Percentiles rank a stretch among this genome's conserved stretches.
These are phyloP conservation scores for Osmoderma eremita DNA, from an alignment of 2,888 invertebrate species.

Conservation along the genomic window DNA sequence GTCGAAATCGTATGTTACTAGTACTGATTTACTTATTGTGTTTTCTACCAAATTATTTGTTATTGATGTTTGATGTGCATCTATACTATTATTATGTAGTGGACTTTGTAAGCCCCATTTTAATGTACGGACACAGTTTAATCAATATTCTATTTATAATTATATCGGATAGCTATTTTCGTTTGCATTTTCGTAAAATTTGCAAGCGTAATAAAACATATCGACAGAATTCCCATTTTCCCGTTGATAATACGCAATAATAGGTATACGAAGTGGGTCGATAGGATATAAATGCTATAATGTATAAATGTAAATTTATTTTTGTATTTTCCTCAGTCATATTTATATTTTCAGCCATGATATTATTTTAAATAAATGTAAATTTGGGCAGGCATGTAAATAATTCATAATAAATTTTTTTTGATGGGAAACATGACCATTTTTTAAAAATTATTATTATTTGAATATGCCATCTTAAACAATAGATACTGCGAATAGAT, in stretches of 20 bases:
- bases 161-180: slow-evolving; percentile 13
- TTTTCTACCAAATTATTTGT: slow-evolving; percentile 20
- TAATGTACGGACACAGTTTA: slow-evolving; percentile 28
- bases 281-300: too few relatives aligned
- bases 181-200: slow-evolving; percentile 25
- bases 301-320: too few relatives aligned
- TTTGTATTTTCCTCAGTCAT: too few relatives aligned
- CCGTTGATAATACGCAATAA: neutral
- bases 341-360: too few relatives aligned
- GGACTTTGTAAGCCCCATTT: slow-evolving; percentile 20
- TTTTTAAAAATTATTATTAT: too few relatives aligned
- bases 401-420: too few relatives aligned
- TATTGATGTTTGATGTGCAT: slow-evolving; percentile 20
- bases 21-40: slow-evolving; percentile 9
- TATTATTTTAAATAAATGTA: too few relatives aligned
- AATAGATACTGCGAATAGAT: too few relatives aligned
- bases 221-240: slow-evolving; percentile 26
- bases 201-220: slow-evolving; percentile 15
- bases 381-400: too few relatives aligned
- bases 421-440: too few relatives aligned
- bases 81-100: slow-evolving; percentile 16
- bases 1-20: slow-evolving; percentile 10
- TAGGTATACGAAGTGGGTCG: too few relatives aligned
- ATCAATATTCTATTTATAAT: slow-evolving; percentile 14
- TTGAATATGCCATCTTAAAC: too few relatives aligned